These are phyloP conservation scores for Drosophila siamana DNA, from an alignment of 2,888 invertebrate species.

Conservation along the genomic window DNA sequence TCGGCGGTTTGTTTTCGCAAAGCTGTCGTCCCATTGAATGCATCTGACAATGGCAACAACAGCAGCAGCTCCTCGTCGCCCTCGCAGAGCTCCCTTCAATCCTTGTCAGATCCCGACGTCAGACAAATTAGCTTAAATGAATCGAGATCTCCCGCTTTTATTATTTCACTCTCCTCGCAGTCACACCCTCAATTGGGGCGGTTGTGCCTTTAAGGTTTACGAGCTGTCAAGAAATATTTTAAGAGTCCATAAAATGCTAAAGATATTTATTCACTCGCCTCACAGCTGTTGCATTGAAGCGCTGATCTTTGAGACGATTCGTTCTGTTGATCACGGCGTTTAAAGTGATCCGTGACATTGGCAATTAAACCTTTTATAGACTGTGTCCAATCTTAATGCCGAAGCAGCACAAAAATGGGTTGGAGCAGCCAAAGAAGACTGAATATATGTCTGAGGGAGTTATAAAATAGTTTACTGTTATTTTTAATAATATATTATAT, in stretches of 20 bases:
- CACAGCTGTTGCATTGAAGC: constrained; percentile 42
- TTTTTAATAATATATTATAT: no score
- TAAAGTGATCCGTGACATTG: constrained; percentile 24
- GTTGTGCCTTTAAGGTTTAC: constrained; percentile 33
- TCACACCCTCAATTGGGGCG: constrained; percentile 40
- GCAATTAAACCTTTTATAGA: constrained; percentile 39
- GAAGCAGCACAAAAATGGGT: not conserved
- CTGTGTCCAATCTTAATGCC: constrained; percentile 29
- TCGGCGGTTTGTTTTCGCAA: constrained; percentile 72
- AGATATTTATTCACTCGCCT: constrained; percentile 5
- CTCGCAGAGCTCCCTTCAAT: constrained; percentile 21
- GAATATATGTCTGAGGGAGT: not conserved
- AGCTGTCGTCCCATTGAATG: constrained; percentile 64
- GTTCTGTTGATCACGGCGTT: constrained; percentile 22
- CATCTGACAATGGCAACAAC: constrained; percentile 58
- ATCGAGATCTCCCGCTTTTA: constrained; percentile 35
- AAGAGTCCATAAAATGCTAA: not conserved
- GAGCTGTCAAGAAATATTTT: constrained; percentile 21
- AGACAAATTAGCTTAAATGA: constrained; percentile 73
- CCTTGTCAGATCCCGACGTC: constrained; percentile 49
- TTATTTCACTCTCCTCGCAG: constrained; percentile 2
- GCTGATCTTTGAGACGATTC: constrained; percentile 9
- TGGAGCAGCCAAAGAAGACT: not conserved
- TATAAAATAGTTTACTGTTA: not conserved
- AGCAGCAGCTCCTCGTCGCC: constrained; percentile 22